Evolutionary conservation across 2,888 invertebrate species (phyloP).

Genomic region (Eulithis prunata): DNA sequence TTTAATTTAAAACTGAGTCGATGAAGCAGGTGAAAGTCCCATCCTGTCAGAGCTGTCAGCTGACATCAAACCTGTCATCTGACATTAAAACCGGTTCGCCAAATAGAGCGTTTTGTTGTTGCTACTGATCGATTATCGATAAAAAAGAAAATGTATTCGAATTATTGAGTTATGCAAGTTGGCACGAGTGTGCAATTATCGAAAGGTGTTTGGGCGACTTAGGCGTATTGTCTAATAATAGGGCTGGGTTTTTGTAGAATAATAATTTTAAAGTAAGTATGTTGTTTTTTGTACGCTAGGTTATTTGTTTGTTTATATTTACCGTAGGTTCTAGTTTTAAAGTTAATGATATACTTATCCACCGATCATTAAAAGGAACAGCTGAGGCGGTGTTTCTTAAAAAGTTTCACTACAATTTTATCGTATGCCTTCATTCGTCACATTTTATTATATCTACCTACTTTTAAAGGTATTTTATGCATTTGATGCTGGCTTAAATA

Average conservation of each 20-base stretch:
- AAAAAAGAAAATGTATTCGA: conserved; percentile 19
- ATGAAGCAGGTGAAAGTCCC: conserved; percentile 57
- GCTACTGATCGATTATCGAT: conserved; percentile 28
- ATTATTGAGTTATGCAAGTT: conserved; percentile 32
- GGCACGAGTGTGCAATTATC: conserved; percentile 37
- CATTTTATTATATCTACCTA: too few relatives aligned
- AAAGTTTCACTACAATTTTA: not conserved
- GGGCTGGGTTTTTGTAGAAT: conserved; percentile 12
- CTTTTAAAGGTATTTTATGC: too few relatives aligned
- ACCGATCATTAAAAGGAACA: not conserved
- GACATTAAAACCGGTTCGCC: conserved; percentile 40
- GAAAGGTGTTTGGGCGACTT: conserved; percentile 28
- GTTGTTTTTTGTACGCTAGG: not conserved
- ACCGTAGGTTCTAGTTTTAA: not conserved
- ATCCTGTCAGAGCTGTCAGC: conserved; percentile 41
- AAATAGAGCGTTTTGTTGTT: conserved; percentile 37
- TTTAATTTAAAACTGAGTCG: not conserved
- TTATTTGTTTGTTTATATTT: conserved; percentile 2
- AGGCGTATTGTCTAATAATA: conserved; percentile 14
- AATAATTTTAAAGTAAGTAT: not conserved
- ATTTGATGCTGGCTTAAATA: too few relatives aligned
- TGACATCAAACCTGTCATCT: conserved; percentile 35
- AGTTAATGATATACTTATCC: too few relatives aligned
- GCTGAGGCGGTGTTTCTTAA: not conserved
- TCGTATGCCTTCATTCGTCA: too few relatives aligned